phyloP scores from a whole-genome alignment of 2,797 vertebrate genomes.

The Gouania willdenowi region DNA sequence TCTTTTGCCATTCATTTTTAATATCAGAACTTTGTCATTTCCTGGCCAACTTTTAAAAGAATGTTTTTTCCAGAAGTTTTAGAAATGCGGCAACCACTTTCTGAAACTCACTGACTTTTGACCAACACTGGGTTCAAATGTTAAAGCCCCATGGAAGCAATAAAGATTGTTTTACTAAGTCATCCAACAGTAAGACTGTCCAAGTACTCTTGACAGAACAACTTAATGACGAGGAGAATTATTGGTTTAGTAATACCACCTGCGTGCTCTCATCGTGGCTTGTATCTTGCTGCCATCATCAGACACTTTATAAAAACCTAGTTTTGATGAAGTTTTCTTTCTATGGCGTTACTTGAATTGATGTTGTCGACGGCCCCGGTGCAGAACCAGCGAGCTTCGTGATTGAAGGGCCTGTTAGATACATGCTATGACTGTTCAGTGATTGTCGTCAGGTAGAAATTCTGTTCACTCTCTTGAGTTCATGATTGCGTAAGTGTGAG shows the following conservation, averaged over 20 bases:
- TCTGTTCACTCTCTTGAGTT: no score
- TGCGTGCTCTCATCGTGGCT: not conserved
- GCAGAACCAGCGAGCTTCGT: slow-evolving; percentile 18
- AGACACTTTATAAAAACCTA: not conserved
- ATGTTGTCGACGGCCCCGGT: slow-evolving; percentile 20
- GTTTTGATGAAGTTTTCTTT: slow-evolving; percentile 16
- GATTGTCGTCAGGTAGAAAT: no score
- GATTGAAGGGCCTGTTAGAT: slow-evolving; percentile 2
- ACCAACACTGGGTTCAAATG: slow-evolving; percentile 9
- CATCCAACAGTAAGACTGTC: no score
- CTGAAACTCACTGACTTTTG: slow-evolving; percentile 1
- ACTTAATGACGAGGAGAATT: no score
- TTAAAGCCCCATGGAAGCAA: slow-evolving; percentile 1
- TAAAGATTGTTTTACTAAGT: no score
- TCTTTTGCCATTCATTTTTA: no score
- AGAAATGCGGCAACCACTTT: slow-evolving; percentile 1
- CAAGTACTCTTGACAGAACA: no score
- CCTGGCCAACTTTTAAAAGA: no score
- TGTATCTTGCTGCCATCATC: slow-evolving; percentile 18
- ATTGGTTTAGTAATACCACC: no score
- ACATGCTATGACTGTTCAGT: slow-evolving; percentile 20
- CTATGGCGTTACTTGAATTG: slow-evolving; percentile 47
- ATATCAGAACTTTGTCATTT: no score
- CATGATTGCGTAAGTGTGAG: no score
- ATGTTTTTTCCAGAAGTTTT: slow-evolving; percentile 9